Base-by-base conservation (phyloP, 2,888 invertebrate genomes). In the Celastrina argiolus region DNA sequence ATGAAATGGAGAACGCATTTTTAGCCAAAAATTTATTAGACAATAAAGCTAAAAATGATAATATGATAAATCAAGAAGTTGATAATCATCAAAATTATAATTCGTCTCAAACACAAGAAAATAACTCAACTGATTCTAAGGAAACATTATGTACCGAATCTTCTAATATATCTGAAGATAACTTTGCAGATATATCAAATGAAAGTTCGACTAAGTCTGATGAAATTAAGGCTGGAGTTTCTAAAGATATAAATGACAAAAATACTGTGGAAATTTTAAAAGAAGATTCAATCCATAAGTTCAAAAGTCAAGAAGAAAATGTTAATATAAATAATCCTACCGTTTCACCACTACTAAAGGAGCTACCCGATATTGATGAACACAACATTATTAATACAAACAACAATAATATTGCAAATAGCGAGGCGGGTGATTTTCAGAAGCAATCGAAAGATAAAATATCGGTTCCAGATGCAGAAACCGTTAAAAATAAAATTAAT, bases 1-100 rank as follows among this genome's bases (percentile, higher is more conserved):
- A 89, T 68, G 83, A 78, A 10, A 87, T 91, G 83, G 92, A 91
- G 76, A 85, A 81, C 67, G 82, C 85, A 63, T 87, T 85, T 70
- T 78, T 91, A 66, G 74, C 74, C 0, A 84, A 82, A 68, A 81
- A 89, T 63, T 65, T 86, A 2, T 70, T 76, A 56, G 81, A 81
- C 65, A 87, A 79, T 72, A 75, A 77, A 69, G 79, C 74, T 34
- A 85, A 83, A 66, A 87, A 88, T 74, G 85, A 87, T 14, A 89
- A 89, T 71, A 72, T 81, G 65, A 67, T 87, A 1, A 90, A 90
- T 72, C 69, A 78, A 69, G 85, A 87, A 56, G 76, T 75, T 56
- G 84, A 84, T 68, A 66, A 69, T 14, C 65, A 18, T 6, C 56
- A 59, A 10, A 28, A 56, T 16, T 65, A 66, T 28, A 63, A 22